Percentiles rank a stretch among this genome's conserved stretches.
Evolutionary conservation across 2,113 vertebrate genomes (phyloP).

Genomic region (Cisticola juncidis): DNA sequence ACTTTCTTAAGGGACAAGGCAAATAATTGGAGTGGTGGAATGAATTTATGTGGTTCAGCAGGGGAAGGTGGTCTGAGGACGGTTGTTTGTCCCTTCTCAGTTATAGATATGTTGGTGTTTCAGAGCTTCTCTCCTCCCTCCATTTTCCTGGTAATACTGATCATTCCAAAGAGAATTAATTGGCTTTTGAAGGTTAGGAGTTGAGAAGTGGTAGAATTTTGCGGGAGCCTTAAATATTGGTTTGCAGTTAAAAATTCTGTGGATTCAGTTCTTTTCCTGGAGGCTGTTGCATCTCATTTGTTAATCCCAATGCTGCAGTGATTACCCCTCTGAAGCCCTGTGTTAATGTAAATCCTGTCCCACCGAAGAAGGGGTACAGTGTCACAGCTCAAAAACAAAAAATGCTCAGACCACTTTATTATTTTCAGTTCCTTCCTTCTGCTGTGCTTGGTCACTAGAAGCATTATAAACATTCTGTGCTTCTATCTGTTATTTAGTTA

Average conservation of each 20-base stretch:
- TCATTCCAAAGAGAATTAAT: background rate
- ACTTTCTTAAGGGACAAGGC: constrained; percentile 1
- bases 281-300: background rate
- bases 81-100: background rate
- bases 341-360: background rate
- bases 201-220: background rate
- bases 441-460: background rate
- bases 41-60: background rate
- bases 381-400: background rate
- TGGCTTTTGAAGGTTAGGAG: background rate
- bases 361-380: background rate
- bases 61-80: background rate
- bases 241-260: background rate
- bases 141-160: background rate
- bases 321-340: background rate
- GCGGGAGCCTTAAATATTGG: background rate
- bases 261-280: background rate
- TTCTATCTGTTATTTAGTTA: background rate
- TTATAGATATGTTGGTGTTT: background rate
- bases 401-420: background rate
- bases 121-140: background rate
- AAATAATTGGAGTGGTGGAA: background rate
- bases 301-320: background rate
- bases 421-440: background rate
- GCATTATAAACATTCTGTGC: background rate